These are phyloP conservation scores for Montifringilla adamsi DNA, from an alignment of 2,113 vertebrate genomes.

Conservation along the genomic window DNA sequence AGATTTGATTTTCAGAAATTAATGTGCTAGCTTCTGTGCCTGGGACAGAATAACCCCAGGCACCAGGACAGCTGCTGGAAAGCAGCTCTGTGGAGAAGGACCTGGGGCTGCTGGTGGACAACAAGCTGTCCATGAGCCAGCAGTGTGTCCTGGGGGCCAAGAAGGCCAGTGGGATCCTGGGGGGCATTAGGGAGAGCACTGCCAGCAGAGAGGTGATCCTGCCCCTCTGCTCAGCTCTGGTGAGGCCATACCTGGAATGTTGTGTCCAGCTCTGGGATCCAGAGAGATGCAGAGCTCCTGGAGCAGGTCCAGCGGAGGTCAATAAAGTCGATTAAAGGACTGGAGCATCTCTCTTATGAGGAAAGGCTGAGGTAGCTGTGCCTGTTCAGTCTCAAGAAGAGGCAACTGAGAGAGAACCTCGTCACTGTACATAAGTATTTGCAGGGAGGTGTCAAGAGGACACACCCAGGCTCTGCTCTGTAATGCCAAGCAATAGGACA, in stretches of 20 bases:
- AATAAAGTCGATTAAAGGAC: not conserved
- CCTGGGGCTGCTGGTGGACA: not conserved
- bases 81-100: not conserved
- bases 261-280: not conserved
- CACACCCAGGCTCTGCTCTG: rapidly evolving
- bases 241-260: not conserved
- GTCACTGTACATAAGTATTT: not conserved
- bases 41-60: not conserved
- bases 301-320: not conserved
- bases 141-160: not conserved
- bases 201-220: not conserved
- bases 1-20: not conserved
- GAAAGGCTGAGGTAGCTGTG: not conserved
- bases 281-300: not conserved
- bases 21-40: not conserved
- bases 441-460: no score
- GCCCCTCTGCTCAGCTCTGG: not conserved
- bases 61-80: not conserved
- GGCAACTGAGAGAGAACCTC: no score
- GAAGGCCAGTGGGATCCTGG: rapidly evolving
- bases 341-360: not conserved
- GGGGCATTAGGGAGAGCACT: not conserved
- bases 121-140: not conserved
- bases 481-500: not conserved
- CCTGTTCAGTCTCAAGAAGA: not conserved